phyloP scores from a whole-genome alignment of 2,113 vertebrate species.

The Coptodon rendalli region DNA sequence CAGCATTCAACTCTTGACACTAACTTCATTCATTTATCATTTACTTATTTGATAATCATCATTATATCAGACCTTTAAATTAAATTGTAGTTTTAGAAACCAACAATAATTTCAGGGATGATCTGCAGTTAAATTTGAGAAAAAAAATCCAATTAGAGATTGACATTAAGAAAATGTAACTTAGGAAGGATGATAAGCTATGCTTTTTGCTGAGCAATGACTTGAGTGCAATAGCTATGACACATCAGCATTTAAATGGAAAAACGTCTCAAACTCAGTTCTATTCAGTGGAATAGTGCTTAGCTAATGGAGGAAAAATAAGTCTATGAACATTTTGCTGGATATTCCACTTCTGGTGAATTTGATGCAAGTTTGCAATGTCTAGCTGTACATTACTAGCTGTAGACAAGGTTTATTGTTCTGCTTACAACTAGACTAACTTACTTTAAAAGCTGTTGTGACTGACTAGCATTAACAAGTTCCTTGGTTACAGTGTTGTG shows the following conservation, averaged over 20 bases:
- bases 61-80: not conserved
- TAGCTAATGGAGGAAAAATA: not conserved
- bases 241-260: not conserved
- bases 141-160: not conserved
- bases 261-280: not conserved
- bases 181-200: not conserved
- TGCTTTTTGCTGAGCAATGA: not conserved
- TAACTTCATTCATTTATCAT: not conserved
- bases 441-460: not conserved
- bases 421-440: not conserved
- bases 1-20: not conserved
- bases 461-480: not conserved
- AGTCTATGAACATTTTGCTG: not conserved
- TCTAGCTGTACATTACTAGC: not conserved
- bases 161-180: not conserved
- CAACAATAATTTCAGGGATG: not conserved
- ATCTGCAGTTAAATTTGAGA: not conserved
- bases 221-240: not conserved
- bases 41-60: not conserved
- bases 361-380: not conserved
- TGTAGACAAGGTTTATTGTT: not conserved
- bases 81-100: not conserved
- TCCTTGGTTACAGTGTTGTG: not conserved
- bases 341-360: not conserved
- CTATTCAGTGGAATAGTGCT: not conserved